Evolutionary conservation across 2,888 invertebrate species (phyloP), one percentile per base, ranked within the genome.

Genomic region (Labia minor): DNA sequence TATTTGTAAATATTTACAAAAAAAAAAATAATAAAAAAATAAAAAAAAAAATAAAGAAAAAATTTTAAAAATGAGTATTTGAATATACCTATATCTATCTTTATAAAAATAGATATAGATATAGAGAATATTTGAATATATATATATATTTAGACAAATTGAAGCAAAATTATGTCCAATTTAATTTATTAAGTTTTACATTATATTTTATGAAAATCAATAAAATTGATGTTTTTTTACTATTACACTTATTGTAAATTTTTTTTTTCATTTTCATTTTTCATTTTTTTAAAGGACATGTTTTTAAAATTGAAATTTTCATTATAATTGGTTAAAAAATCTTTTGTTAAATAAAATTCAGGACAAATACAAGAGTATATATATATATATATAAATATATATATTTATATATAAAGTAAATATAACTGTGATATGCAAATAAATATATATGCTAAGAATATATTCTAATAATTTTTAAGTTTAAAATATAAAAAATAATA

Each of bases 371-470:
- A n/a, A n/a, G n/a, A 26, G 26, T 26, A 26, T 3, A 26, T 26
- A 26, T 26, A 26, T 26, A 26, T 26, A 26, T 26, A 26, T 26
- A 26, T 26, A 26, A 26, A 26, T 26, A 26, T 26, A 26, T 26
- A 26, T 26, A 26, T 26, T 6, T 26, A 26, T 26, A 26, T 6
- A 26, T 6, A 8, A 49, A 49, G 49, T 49, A 49, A 49, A 49
- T 49, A 49, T 49, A 49, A 49, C 49, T 49, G 49, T 49, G 49
- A 49, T 49, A 49, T 49, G 49, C 49, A 49, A 49, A 49, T 49
- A 49, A 8, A 33, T 33, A 10, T 49, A 49, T 49, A 49, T 49
- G 8, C 26, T 26, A 26, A 26, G 26, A 26, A 49, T 49, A 49
- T 49, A 49, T 49, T 49, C 49, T 49, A 49, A 26, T 26, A 26